Base-by-base conservation (phyloP, 1,140 invertebrate species). In the Tyrophagus putrescentiae region DNA sequence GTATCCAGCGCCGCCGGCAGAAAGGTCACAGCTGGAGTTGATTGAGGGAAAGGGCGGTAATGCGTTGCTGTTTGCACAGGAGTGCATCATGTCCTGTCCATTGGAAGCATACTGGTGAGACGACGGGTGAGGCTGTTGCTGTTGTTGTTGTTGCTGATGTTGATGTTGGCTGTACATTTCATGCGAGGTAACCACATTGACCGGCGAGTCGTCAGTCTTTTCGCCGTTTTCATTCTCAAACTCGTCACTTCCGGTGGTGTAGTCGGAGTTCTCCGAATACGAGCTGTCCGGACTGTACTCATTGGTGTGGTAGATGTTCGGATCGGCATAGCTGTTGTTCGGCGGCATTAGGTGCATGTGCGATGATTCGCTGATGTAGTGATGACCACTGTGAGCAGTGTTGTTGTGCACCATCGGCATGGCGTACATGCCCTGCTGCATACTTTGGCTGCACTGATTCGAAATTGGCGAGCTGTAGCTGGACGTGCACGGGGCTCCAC, bases 231-330 rank as follows among this genome's bases (percentile, higher is more conserved):
- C 57, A 25, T 65, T 52, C 32, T 63, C 58, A 31, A 63, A 34
- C 27, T 66, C 67, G 57, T 65, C 64, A 50, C 64, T 68, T n/a
- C n/a, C n/a, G n/a, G n/a, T n/a, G 23, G 63, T 67, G 62, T 73
- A 71, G 57, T 76, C 74, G 33, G 71, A 71, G 36, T 71, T 74
- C 52, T 83, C 76, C 1, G 77, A 76, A 67, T 84, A 84, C 60
- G 81, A 71, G 52, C 61, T 65, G 29, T 64, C 64, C 11, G 66
- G 66, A 56, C 66, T 67, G 33, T 64, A 66, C 9, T 48, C 45
- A 48, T 48, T 48, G 31, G 23, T 48, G 36, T 39, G 13, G 13
- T 13, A 13, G 18, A 21, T 25, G 31, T 18, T 48, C 18, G 7
- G 45, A 48, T 48, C 45, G 18, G 45, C 7, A 48, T 48, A 48